Conservation (phyloP, 2,113 vertebrate genomes). For the Halcyon senegalensis region DNA sequence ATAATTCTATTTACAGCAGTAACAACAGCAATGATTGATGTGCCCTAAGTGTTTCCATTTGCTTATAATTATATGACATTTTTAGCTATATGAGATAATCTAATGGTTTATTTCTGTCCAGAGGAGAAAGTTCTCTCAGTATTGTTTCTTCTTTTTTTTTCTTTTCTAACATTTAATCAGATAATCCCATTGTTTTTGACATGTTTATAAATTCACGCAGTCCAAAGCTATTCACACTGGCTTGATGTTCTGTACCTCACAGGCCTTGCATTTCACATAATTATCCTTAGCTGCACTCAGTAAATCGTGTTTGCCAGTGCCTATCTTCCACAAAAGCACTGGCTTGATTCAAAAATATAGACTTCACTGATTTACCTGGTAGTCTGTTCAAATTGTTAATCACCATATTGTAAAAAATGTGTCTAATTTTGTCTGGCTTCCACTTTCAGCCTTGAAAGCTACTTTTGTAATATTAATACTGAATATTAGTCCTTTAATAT, state of each 20-base stretch:
- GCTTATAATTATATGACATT: slow-evolving; percentile 13
- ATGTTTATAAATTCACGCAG: background rate
- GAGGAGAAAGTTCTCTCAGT: background rate
- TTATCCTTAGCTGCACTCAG: background rate
- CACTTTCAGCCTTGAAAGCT: background rate
- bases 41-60: slow-evolving; percentile 28
- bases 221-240: background rate
- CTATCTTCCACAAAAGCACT: background rate
- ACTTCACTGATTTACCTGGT: background rate
- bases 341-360: background rate
- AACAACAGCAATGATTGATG: slow-evolving; percentile 1
- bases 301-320: background rate
- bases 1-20: slow-evolving; percentile 37
- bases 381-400: background rate
- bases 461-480: background rate
- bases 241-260: background rate
- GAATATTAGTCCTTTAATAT: background rate
- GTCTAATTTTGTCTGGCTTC: background rate
- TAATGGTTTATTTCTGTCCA: background rate
- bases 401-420: background rate
- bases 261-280: background rate
- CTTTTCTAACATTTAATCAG: background rate
- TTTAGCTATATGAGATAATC: slow-evolving; percentile 1
- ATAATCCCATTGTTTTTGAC: background rate
- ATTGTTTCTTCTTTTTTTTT: background rate